phyloP scores from a whole-genome alignment of 2,113 vertebrate species.

The Oostethus manadensis region DNA sequence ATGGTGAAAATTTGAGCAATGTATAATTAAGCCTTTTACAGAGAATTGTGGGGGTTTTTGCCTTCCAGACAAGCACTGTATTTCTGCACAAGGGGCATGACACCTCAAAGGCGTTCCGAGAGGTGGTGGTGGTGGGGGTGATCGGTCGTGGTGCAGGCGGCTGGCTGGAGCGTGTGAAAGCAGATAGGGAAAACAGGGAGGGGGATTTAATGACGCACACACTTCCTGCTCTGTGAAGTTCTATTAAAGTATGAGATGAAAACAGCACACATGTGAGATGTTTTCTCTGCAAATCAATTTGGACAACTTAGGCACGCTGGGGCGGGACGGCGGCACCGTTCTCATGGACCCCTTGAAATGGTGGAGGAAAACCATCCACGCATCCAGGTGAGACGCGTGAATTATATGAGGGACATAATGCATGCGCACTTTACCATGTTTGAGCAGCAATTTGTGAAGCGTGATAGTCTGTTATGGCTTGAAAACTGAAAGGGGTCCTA shows the following conservation, averaged over 20 bases:
- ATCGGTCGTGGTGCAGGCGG: constrained; percentile 48
- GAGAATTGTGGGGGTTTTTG: too few species aligned
- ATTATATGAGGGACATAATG: constrained; percentile 1
- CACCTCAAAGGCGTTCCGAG: not conserved
- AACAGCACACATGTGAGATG: constrained; percentile 54
- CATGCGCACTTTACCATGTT: not conserved
- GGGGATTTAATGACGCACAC: constrained; percentile 56
- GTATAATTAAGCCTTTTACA: too few species aligned
- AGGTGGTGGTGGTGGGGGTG: constrained; percentile 35
- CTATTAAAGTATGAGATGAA: constrained; percentile 46
- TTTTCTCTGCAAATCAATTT: constrained; percentile 60
- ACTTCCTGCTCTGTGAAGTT: constrained; percentile 64
- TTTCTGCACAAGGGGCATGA: too few species aligned
- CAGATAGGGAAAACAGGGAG: constrained; percentile 57
- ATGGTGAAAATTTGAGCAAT: too few species aligned
- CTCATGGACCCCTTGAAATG: constrained; percentile 23
- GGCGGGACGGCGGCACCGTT: constrained; percentile 29
- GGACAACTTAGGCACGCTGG: constrained; percentile 42
- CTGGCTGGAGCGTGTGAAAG: constrained; percentile 63
- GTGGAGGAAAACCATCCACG: constrained; percentile 1
- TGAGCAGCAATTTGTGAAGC: not conserved
- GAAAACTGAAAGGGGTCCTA: not conserved
- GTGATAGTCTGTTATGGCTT: not conserved
- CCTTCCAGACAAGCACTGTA: too few species aligned
- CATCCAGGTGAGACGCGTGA: not conserved